Evolutionary conservation across 2,888 invertebrate genomes (phyloP), one percentile per base, ranked within the genome.

Genomic region (Drosophila nr. fundita): DNA sequence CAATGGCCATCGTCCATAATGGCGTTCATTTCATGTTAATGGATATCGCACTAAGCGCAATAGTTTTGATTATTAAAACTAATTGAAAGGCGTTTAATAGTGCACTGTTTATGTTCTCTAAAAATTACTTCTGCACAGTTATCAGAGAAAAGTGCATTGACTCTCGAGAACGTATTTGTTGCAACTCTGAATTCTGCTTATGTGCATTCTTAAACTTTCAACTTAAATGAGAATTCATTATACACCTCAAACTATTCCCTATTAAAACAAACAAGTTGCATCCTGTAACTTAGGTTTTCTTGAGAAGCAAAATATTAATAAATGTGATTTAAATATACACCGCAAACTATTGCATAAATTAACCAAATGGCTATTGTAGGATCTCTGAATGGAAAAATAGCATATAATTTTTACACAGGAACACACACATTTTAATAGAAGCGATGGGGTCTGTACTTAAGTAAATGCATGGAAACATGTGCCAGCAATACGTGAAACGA

Each of bases 21-120:
- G 76, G 82, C 75, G 54, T 73, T 84, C 79, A 72, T 84, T 84
- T 82, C 69, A 72, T 81, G 79, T 82, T 84, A 87, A 89, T 84
- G 90, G 69, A 74, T 79, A 84, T 74, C 68, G 68, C 88, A 89
- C 79, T 82, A 87, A 82, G 79, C 76, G 64, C 82, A 55, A 78
- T 89, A 87, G 84, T 84, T 84, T 71, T 78, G 85, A 72, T 85
- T 87, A 89, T 84, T 79, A 83, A 82, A 87, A 85, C 85, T 84
- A 84, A 84, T 87, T 84, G 86, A 85, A 87, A 87, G 79, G 69
- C 76, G 72, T 89, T 84, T 79, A 79, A 79, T 76, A 87, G 85
- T 87, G 82, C 58, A 72, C 66, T 84, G 78, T 78, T 73, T 61
- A 27, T 67, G 29, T 66, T 64, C 69, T 24, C 24, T 45, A 8